A percentile compares a stretch with the other conserved stretches of the same genome.
Evolutionary conservation across 1,140 invertebrate species (phyloP).

Genomic region (Polypedilum pembai): DNA sequence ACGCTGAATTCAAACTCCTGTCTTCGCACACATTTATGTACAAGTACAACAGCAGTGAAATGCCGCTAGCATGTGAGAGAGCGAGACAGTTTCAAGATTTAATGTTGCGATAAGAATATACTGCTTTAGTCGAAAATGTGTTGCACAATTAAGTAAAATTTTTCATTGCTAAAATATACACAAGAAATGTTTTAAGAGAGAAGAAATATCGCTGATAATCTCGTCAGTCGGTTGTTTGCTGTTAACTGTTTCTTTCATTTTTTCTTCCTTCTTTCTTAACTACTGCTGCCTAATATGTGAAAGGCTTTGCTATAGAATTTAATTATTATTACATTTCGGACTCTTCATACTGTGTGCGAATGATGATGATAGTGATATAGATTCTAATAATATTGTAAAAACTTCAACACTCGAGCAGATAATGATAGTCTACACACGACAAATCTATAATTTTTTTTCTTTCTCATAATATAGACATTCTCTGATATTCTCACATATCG

Average conservation of each 20-base stretch:
- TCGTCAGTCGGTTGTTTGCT: neutral
- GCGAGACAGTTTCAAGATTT: constrained; percentile 7
- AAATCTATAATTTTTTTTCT: too few species aligned
- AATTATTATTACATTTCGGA: too few species aligned
- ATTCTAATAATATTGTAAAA: too few species aligned
- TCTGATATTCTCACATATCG: too few species aligned
- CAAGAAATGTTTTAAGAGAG: neutral
- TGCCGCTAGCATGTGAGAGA: neutral
- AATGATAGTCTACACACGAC: too few species aligned
- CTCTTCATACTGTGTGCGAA: too few species aligned
- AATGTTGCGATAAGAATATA: neutral
- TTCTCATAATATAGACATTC: too few species aligned
- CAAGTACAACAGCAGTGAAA: neutral
- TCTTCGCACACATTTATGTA: neutral
- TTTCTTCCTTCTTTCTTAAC: neutral
- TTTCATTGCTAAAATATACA: constrained; percentile 21
- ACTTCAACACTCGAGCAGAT: too few species aligned
- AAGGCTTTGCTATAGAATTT: too few species aligned
- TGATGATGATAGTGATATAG: too few species aligned
- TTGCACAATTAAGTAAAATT: constrained; percentile 26
- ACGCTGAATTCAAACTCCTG: constrained; percentile 3
- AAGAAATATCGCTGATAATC: neutral
- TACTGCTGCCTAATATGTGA: neutral
- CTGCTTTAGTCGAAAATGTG: constrained; percentile 23
- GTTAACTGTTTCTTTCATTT: neutral